Base-by-base conservation (phyloP, 2,113 vertebrate genomes). In the Canis aureus region DNA sequence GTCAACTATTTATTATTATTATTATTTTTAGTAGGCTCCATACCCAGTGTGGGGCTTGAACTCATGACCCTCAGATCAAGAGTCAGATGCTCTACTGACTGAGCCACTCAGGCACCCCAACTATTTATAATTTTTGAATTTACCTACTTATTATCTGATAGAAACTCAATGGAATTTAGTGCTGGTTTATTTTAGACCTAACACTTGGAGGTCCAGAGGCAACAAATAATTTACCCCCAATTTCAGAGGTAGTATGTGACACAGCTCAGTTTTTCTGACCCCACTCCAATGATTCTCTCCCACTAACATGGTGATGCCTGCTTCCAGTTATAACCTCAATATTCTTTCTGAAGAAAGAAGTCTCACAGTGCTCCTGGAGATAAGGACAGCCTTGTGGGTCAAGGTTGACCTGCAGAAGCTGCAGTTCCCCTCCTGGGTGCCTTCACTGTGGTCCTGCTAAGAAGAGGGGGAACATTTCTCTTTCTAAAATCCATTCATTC, bases 51-150 rank as follows among this genome's bases (percentile, higher is more conserved):
- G 67, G 67, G 67, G 32, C 17, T 69, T 35, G 67, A 69, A 69
- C 32, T 69, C 32, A 35, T 19, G 32, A 69, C 32, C 32, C 32
- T 35, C 32, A 69, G 32, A 35, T 35, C 32, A 69, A 20, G 32
- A 35, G 67, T 69, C 8, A 69, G 32, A 69, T 15, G 32, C 32
- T 69, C 7, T 35, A 35, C 32, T 1, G 8, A 35, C 32, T 35
- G 8, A 69, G 67, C 67, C 32, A 69, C 17, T 17, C 32, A 69
- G 16, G 3, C 67, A 35, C 67, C 17, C 67, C 89, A 93, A 16
- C 38, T 89, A 57, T 59, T 73, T 89, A 71, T 88, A 71, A 55
- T 66, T 96, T 94, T 96, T 59, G 19, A 93, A 92, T 87, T 69
- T 92, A 81, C 55, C 20, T 71, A 16, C 27, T 95, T 92, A 66